Percentiles rank a stretch among this genome's conserved stretches.
phyloP scores from a whole-genome alignment of 2,888 invertebrate species.

The Coelinius sp. region DNA sequence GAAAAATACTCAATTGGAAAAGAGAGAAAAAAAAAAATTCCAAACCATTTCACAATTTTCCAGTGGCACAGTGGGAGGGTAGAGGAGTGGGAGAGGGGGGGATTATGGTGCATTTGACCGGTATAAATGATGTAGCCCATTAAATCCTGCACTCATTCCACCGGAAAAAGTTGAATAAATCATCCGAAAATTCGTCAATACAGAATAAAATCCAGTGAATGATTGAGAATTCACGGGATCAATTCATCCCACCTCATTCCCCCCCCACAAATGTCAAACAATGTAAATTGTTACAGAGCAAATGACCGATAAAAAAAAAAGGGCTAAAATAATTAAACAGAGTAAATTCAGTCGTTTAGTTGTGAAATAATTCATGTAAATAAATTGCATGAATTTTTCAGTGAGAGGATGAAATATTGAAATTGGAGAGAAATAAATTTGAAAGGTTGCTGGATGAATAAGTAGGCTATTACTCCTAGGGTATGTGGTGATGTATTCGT shows the following conservation, averaged over 20 bases:
- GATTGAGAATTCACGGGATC: neutral
- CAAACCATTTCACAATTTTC: constrained; percentile 11
- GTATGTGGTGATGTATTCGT: no score
- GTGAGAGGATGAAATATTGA: neutral
- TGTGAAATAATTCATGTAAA: constrained; percentile 21
- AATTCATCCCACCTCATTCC: neutral
- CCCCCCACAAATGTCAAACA: no score
- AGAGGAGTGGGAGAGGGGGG: neutral
- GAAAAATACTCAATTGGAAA: neutral
- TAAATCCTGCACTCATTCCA: constrained; percentile 9
- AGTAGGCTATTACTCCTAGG: no score
- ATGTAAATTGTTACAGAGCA: constrained; percentile 13
- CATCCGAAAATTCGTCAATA: neutral
- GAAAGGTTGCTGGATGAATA: no score
- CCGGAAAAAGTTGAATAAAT: neutral
- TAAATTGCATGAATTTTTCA: neutral
- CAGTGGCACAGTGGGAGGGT: neutral
- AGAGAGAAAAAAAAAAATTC: neutral
- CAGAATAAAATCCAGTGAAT: constrained; percentile 1
- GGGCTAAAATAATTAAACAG: constrained; percentile 1
- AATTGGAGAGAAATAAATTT: constrained; percentile 3
- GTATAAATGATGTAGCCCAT: neutral
- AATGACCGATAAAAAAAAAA: neutral
- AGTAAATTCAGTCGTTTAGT: neutral
- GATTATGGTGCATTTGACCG: neutral